Percentiles rank a stretch among this genome's conserved stretches.
phyloP scores from a whole-genome alignment of 2,888 invertebrate species.

The Andrena praecox region DNA sequence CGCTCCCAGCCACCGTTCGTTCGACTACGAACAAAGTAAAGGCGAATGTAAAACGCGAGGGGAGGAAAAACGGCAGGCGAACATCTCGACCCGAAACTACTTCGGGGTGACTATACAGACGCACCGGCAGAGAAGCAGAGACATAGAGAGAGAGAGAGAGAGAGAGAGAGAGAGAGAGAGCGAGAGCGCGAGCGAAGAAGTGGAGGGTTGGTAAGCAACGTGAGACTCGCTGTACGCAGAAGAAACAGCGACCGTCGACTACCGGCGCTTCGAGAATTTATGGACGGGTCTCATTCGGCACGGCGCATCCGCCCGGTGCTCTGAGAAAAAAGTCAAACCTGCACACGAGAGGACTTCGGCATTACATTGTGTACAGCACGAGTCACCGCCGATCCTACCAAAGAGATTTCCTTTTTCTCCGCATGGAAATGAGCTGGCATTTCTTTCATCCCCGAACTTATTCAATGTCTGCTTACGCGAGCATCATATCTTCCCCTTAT shows the following conservation, averaged over 20 bases:
- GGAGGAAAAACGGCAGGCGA: conserved; percentile 33
- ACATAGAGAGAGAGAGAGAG: background rate
- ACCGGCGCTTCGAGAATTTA: conserved; percentile 71
- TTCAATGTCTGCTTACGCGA: conserved; percentile 42
- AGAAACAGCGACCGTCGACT: conserved; percentile 63
- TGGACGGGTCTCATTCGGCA: conserved; percentile 67
- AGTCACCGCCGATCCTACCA: conserved; percentile 35
- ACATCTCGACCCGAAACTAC: conserved; percentile 44
- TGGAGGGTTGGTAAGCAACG: conserved; percentile 51
- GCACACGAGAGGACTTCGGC: conserved; percentile 46
- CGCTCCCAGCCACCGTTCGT: background rate
- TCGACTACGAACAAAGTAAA: conserved; percentile 15
- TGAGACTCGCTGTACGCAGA: conserved; percentile 55
- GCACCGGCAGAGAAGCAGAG: background rate
- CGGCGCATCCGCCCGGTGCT: conserved; percentile 68
- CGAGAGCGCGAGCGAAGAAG: conserved; percentile 27
- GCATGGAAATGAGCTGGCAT: conserved; percentile 52
- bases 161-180: conserved; percentile 1
- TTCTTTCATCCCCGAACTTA: conserved; percentile 48
- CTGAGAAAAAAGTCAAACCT: conserved; percentile 50
- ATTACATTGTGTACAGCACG: conserved; percentile 45
- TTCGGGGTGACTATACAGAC: conserved; percentile 32
- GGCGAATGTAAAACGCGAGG: conserved; percentile 39
- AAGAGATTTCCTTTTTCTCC: conserved; percentile 49
- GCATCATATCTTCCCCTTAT: conserved; percentile 34